These are phyloP conservation scores for Sympetrum striolatum DNA, from an alignment of 2,888 invertebrate genomes.

Conservation along the genomic window DNA sequence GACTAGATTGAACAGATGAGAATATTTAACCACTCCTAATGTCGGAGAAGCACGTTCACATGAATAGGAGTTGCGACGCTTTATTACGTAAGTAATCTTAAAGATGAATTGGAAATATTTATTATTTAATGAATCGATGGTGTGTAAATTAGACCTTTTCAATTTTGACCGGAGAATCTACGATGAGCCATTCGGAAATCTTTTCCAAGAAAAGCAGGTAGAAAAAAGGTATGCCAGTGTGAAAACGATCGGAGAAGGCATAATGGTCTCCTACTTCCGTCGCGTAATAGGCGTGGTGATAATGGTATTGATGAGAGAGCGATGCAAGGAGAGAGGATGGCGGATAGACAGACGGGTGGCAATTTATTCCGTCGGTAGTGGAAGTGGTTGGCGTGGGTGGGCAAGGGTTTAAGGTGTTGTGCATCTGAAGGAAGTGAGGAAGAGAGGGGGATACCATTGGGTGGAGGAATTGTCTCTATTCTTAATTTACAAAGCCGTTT, in stretches of 20 bases:
- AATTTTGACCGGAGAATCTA: too few relatives aligned
- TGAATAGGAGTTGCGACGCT: too few relatives aligned
- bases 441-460: neutral
- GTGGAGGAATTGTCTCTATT: neutral
- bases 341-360: conserved; percentile 13
- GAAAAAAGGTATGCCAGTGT: neutral
- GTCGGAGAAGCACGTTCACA: too few relatives aligned
- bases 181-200: neutral
- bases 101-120: too few relatives aligned
- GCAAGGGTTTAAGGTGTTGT: conserved; percentile 18
- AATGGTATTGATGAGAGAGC: conserved; percentile 38
- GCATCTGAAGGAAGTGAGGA: conserved; percentile 34
- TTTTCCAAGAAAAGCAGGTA: neutral
- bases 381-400: conserved; percentile 39
- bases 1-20: too few relatives aligned
- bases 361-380: conserved; percentile 26
- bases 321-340: conserved; percentile 7
- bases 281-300: conserved; percentile 40
- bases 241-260: conserved; percentile 16
- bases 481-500: neutral
- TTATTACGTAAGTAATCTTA: too few relatives aligned
- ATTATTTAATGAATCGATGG: too few relatives aligned
- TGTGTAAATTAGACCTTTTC: too few relatives aligned
- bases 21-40: too few relatives aligned
- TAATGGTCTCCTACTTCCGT: conserved; percentile 32